Percentiles rank a stretch among this genome's conserved stretches.
These are phyloP conservation scores for Sceloporus undulatus DNA, from an alignment of 2,113 vertebrate species.

Conservation along the genomic window DNA sequence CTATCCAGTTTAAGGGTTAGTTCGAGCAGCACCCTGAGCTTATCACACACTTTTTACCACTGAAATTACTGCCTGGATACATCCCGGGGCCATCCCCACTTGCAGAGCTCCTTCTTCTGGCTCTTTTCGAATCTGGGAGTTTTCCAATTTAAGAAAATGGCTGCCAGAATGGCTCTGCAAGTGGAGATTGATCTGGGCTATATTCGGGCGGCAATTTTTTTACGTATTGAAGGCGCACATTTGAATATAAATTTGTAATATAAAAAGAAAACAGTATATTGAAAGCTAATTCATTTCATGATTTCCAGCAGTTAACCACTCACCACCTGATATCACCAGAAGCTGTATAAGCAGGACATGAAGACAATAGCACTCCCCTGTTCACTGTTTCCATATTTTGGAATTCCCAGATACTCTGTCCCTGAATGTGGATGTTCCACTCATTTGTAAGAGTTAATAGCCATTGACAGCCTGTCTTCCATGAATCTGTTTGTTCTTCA, in stretches of 20 bases:
- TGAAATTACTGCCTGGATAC: too few relatives aligned
- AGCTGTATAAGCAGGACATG: neutral
- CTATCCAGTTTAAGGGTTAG: too few relatives aligned
- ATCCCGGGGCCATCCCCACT: too few relatives aligned
- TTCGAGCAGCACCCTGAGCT: too few relatives aligned
- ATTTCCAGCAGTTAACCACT: too few relatives aligned
- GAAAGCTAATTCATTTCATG: too few relatives aligned
- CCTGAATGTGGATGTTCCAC: neutral
- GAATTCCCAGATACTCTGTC: neutral
- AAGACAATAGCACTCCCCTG: neutral
- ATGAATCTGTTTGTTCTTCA: neutral
- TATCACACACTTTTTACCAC: too few relatives aligned
- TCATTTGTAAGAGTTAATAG: neutral
- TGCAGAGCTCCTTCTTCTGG: too few relatives aligned
- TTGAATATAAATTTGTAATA: neutral
- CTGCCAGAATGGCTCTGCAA: too few relatives aligned
- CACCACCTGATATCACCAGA: neutral
- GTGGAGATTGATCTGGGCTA: too few relatives aligned
- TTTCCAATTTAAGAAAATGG: too few relatives aligned
- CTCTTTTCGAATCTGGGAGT: too few relatives aligned
- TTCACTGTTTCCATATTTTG: neutral
- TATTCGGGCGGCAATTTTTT: neutral
- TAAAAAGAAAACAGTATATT: neutral
- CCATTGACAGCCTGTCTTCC: neutral
- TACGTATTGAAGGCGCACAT: neutral